Conservation (phyloP, 2,113 vertebrate species). For the Misgurnus mizolepis region DNA sequence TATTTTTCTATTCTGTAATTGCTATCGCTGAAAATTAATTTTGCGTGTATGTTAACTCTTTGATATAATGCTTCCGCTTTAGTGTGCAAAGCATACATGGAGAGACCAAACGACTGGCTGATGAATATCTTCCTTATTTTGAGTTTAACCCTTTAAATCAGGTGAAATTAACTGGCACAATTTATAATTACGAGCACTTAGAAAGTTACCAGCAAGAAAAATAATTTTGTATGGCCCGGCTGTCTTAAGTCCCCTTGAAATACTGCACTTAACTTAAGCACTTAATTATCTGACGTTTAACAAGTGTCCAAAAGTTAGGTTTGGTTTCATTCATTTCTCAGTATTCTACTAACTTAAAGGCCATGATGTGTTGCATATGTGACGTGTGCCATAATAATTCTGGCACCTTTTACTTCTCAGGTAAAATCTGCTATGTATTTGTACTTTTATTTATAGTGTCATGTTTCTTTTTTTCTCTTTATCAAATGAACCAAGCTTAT, state of each 20-base stretch:
- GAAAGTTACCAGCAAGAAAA: not conserved
- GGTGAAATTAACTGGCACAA: not conserved
- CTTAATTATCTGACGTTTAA: conserved; percentile 14
- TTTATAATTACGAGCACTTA: not conserved
- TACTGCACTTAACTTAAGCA: conserved; percentile 8
- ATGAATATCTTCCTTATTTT: not conserved
- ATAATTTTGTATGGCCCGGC: not conserved
- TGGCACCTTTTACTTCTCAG: conserved; percentile 50
- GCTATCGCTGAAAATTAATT: conserved; percentile 39
- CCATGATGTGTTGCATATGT: conserved; percentile 34
- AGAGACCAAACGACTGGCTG: conserved; percentile 35
- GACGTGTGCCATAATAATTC: conserved; percentile 17
- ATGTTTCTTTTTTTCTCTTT: conserved; percentile 13
- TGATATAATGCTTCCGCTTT: not conserved
- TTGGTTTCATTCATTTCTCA: conserved; percentile 18
- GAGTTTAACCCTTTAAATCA: conserved; percentile 21
- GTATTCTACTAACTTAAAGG: conserved; percentile 26
- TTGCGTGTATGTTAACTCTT: conserved; percentile 20
- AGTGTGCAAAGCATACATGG: conserved; percentile 18
- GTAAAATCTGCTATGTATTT: conserved; percentile 50
- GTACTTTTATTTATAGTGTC: conserved; percentile 34
- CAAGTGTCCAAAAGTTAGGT: conserved; percentile 16
- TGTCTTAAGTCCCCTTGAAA: conserved; percentile 32
- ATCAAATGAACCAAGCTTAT: conserved; percentile 4
- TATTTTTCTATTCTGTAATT: conserved; percentile 54